Base-by-base conservation (phyloP, 2,797 vertebrate species). In the Allobates femoralis region DNA sequence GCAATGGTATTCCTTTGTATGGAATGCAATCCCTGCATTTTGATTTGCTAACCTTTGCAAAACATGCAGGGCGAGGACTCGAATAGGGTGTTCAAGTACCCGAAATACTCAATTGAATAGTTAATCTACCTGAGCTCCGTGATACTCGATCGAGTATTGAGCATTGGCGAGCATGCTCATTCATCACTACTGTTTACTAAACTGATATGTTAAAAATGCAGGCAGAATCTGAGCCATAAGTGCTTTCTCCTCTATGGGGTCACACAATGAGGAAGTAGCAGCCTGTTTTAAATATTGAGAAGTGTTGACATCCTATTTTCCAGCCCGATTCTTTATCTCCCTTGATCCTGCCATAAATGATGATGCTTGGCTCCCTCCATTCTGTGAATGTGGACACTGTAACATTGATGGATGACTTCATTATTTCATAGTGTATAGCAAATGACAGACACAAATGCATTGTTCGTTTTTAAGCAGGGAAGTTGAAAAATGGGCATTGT, bases 381-480 rank as follows among this genome's bases (percentile, higher is more conserved):
- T 77, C 71, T 77, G n/a, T 81, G 62, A 79, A 88, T 64, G 76
- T 85, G 83, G 87, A 81, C 87, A 85, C 78, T 69, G 78, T 53
- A 85, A 60, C 78, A 81, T 77, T 88, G 87, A 88, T 88, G 78
- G 83, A 88, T 88, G 86, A 69, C 83, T 81, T 85, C 69, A 81
- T 85, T 88, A 88, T 85, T 66, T 76, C 76, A 81, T 85, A 60
- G 32, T 75, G 32, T 79, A 73, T 73, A 64, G 76, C 37, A 84
- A 86, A 86, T 82, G 79, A 82, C 50, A 67, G 16, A 81, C 79
- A 74, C 53, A 82, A 86, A 82, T 77, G 26, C 69, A 82, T 77
- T 82, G 79, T 66, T 75, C 46, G 18, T 58, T 75, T 81, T 82
- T 79, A 46, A 83, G 30, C 55, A 60, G 55, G n/a, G 19, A 75